Evolutionary conservation across 2,888 invertebrate genomes (phyloP).

Genomic region (Cyclophora punctaria): DNA sequence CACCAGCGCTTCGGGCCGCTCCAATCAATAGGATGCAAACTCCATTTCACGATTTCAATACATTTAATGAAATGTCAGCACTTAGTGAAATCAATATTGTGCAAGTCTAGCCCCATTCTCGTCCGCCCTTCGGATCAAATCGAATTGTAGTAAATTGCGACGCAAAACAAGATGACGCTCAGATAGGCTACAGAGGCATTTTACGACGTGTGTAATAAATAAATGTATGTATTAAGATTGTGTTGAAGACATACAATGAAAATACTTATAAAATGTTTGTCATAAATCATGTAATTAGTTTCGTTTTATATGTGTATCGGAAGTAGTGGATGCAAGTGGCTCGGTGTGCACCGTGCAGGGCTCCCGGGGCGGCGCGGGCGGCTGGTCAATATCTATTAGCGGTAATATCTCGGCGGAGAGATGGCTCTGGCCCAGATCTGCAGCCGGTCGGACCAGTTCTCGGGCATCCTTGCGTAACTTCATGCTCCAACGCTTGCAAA

Average conservation of each 20-base stretch:
- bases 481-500: conserved; percentile 53
- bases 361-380: conserved; percentile 26
- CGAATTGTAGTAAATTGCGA: conserved; percentile 1
- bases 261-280: no score
- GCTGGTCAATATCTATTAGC: conserved; percentile 66
- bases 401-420: conserved; percentile 63
- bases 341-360: conserved; percentile 4
- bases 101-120: conserved; percentile 41
- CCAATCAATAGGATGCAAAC: conserved; percentile 69
- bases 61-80: conserved; percentile 72
- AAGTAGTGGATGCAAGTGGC: no score
- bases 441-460: conserved; percentile 68
- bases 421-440: conserved; percentile 70
- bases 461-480: conserved; percentile 66
- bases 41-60: conserved; percentile 73
- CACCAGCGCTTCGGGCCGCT: conserved; percentile 28
- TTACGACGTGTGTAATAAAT: no score
- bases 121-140: conserved; percentile 25
- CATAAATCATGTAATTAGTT: no score
- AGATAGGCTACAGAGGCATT: no score
- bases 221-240: no score
- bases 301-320: no score
- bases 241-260: no score
- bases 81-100: conserved; percentile 63
- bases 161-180: neutral